Evolutionary conservation across 2,797 vertebrate species (phyloP), one percentile per base, ranked within the genome.

Genomic region (Fundulus diaphanus): DNA sequence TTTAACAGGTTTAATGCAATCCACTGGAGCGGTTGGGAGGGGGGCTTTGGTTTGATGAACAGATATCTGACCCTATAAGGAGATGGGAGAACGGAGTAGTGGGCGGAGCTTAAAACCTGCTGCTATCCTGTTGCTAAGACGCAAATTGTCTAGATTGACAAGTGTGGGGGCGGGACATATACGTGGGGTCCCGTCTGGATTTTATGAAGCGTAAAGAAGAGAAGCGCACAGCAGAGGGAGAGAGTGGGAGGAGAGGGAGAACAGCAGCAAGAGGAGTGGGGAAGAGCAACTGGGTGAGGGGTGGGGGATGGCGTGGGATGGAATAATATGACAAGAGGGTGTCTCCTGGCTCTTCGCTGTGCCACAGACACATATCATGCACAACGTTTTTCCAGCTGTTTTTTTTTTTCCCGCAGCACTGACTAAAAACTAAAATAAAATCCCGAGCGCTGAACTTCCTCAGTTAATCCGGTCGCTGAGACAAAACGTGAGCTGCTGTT

Each of bases 111-210:
- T 44, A 29, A 51, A 73, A 61, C 18, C 67, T 1, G 54, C 81
- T 33, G 78, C 77, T 80, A 82, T 73, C 83, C 87, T 91, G 93
- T 94, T 91, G 82, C 89, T 78, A 86, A 82, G 88, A 87, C 78
- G 86, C 83, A 77, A 90, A 89, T 80, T 59, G 73, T 79, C 80
- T 85, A 94, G 93, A 94, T 90, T 90, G 93, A 93, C 91, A 88
- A 33, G 73, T 72, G 84, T 79, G 87, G 85, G 82, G 91, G 85
- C 40, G 90, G 92, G 92, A 85, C 81, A 54, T 89, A 90, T 85
- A 88, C 81, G 59, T 85, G 93, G 63, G 88, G 92, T 93, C 90
- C 93, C 94, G 91, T 94, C 93, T 93, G 93, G 93, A 89, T 92
- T 92, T 92, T 91, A 90, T 94, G 92, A 93, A 93, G 93, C 91